phyloP scores from a whole-genome alignment of 2,888 invertebrate species.

The Barypeithes pellucidus region DNA sequence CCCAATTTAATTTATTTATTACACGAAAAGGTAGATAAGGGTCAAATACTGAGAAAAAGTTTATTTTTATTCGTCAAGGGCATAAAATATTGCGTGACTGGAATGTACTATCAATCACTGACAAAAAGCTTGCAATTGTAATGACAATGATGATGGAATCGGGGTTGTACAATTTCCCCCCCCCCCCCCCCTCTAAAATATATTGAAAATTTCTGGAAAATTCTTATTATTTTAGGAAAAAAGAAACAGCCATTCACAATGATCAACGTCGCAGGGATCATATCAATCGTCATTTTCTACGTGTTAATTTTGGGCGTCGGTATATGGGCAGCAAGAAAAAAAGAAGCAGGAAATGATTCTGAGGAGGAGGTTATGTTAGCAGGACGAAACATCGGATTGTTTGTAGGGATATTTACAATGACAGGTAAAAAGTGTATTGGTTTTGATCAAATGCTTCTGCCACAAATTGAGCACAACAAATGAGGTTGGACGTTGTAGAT shows the following conservation, averaged over 20 bases:
- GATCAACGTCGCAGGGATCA: constrained; percentile 93
- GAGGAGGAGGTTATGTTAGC: constrained; percentile 99
- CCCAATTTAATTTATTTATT: too few relatives aligned
- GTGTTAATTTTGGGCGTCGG: constrained; percentile 95
- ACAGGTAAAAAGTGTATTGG: constrained; percentile 84
- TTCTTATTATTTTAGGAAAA: constrained; percentile 52
- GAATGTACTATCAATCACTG: constrained; percentile 11
- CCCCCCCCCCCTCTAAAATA: too few relatives aligned
- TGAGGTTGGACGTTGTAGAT: too few relatives aligned
- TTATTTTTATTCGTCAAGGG: constrained; percentile 9
- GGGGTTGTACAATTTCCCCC: too few relatives aligned
- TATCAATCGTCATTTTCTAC: constrained; percentile 97
- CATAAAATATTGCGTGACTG: constrained; percentile 11
- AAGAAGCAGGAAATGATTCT: constrained; percentile 88
- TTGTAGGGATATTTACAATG: constrained; percentile 99
- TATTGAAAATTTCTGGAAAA: too few relatives aligned
- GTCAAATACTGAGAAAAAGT: background rate
- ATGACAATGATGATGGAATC: background rate
- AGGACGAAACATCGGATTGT: constrained; percentile 95
- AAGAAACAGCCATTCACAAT: constrained; percentile 71
- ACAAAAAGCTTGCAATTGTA: constrained; percentile 4
- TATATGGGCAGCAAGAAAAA: constrained; percentile 97
- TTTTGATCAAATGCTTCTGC: too few relatives aligned
- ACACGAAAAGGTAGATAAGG: too few relatives aligned
- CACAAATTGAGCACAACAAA: too few relatives aligned